Evolutionary conservation across 2,113 vertebrate species (phyloP).

Genomic region (Tympanuchus pallidicinctus): DNA sequence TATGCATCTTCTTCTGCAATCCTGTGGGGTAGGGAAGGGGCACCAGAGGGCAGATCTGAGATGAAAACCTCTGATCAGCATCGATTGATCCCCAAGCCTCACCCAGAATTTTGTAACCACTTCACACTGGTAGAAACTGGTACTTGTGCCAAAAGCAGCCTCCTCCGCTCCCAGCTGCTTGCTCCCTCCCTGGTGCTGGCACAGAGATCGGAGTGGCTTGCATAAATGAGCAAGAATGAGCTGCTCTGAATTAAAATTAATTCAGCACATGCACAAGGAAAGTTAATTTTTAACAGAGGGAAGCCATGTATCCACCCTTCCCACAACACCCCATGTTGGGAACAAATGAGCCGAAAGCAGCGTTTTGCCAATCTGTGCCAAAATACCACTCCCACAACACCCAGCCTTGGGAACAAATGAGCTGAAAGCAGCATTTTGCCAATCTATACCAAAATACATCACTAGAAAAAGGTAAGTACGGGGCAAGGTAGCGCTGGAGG

Average conservation of each 20-base stretch:
- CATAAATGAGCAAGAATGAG: background rate
- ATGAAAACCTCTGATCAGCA: background rate
- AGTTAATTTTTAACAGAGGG: background rate
- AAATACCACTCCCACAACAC: background rate
- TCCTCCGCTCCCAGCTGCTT: slow-evolving; percentile 60
- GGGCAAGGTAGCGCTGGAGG: background rate
- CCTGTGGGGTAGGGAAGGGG: background rate
- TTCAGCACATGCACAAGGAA: background rate
- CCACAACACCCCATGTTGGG: background rate
- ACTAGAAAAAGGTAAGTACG: background rate
- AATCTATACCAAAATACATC: background rate
- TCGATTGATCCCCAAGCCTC: background rate
- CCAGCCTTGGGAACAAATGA: background rate
- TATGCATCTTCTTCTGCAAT: background rate
- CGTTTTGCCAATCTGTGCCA: background rate
- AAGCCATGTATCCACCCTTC: background rate
- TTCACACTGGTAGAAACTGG: slow-evolving; percentile 12
- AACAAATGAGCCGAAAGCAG: background rate
- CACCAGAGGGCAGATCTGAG: background rate
- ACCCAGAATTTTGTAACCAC: background rate
- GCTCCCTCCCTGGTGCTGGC: slow-evolving; percentile 37
- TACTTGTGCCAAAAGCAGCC: slow-evolving; percentile 36
- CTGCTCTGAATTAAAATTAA: slow-evolving; percentile 44
- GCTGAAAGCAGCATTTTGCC: background rate
- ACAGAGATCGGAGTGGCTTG: background rate